These are phyloP conservation scores for Pherbina coryleti DNA, from an alignment of 2,888 invertebrate genomes.

Conservation along the genomic window DNA sequence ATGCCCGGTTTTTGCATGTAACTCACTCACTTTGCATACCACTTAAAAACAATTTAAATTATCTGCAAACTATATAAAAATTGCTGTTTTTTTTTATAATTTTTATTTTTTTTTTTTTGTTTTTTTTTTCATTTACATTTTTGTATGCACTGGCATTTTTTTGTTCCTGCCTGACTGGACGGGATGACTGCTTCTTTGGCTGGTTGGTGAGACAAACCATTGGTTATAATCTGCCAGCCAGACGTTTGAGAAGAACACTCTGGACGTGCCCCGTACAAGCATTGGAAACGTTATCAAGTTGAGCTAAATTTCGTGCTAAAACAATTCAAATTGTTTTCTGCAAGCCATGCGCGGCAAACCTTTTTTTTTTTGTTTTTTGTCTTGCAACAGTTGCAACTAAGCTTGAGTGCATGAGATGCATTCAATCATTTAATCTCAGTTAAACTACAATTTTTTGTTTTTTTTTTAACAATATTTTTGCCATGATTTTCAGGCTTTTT, in stretches of 20 bases:
- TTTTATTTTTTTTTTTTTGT: background rate
- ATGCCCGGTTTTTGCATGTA: conserved; percentile 7
- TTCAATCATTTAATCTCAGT: conserved; percentile 59
- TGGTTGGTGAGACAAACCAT: background rate
- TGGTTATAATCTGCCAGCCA: background rate
- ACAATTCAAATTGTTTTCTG: conserved; percentile 34
- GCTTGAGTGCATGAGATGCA: conserved; percentile 43
- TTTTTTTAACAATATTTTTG: background rate
- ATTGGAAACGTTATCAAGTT: conserved; percentile 28
- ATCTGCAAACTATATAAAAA: conserved; percentile 45
- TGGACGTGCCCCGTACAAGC: background rate
- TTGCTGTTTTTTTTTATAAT: conserved; percentile 30
- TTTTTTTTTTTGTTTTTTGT: background rate
- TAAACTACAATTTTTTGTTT: conserved; percentile 41
- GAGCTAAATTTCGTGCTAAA: conserved; percentile 43
- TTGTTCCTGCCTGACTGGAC: background rate
- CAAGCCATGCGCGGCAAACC: background rate
- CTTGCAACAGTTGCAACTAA: conserved; percentile 14
- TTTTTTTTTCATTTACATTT: background rate
- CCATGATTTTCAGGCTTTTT: background rate
- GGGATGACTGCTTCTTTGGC: background rate
- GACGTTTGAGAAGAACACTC: background rate
- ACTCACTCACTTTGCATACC: conserved; percentile 46
- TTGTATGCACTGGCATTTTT: background rate
- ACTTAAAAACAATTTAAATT: conserved; percentile 49